Conservation (phyloP, 2,797 vertebrate genomes). For the Tapera naevia region DNA sequence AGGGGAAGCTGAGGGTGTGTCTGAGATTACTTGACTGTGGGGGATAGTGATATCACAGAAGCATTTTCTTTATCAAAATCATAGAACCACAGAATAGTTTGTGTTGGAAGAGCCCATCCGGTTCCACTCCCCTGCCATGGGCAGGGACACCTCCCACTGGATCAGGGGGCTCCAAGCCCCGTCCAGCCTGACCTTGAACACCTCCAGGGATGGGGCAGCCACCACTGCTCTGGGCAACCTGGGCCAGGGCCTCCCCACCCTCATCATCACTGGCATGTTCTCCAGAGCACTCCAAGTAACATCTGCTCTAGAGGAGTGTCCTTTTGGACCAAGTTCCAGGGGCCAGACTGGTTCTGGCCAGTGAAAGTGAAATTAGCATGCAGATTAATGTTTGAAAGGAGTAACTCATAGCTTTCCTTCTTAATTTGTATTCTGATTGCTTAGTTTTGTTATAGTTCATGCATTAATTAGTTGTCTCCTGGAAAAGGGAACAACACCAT, state of each 20-base stretch:
- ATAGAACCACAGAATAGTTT: too few relatives aligned
- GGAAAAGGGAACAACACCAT: neutral
- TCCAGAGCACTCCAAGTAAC: neutral
- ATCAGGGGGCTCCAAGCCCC: too few relatives aligned
- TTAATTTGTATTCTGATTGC: neutral
- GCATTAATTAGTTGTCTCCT: neutral
- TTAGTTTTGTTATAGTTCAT: neutral
- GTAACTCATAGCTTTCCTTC: neutral
- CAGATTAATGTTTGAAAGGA: neutral
- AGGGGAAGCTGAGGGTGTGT: neutral
- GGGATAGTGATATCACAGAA: neutral
- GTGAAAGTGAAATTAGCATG: neutral
- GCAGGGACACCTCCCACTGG: too few relatives aligned
- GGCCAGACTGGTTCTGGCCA: neutral
- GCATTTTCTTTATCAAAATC: neutral
- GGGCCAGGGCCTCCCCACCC: neutral
- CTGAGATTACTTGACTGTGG: neutral
- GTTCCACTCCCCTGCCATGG: too few relatives aligned
- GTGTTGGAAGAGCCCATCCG: too few relatives aligned
- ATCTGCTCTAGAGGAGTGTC: neutral
- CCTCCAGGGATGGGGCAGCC: too few relatives aligned
- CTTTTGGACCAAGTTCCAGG: neutral
- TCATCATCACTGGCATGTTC: accelerated
- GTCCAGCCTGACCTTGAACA: too few relatives aligned
- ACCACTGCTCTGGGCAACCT: too few relatives aligned